Conservation (phyloP, 2,888 invertebrate genomes). For the Aphrophora alni region DNA sequence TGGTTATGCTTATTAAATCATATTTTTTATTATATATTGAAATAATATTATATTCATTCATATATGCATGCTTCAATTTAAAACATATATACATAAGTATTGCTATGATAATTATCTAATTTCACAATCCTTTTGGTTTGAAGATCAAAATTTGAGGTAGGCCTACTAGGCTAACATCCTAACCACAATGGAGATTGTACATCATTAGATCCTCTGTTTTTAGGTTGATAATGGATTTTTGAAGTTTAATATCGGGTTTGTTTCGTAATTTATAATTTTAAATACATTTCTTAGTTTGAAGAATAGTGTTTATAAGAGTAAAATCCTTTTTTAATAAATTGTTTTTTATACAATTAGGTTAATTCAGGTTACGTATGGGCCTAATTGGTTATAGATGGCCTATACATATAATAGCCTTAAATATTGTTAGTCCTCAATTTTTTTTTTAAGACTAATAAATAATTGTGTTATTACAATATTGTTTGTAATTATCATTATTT, state of each 20-base stretch:
- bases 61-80: background rate
- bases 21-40: background rate
- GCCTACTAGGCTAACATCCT: conserved; percentile 13
- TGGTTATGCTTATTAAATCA: conserved; percentile 29
- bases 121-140: background rate
- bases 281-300: too few species aligned
- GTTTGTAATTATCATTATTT: too few species aligned
- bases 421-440: background rate
- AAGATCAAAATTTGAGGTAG: background rate
- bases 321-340: background rate
- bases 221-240: background rate
- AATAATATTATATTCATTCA: background rate
- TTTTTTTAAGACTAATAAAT: too few species aligned
- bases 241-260: background rate
- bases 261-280: background rate
- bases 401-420: background rate
- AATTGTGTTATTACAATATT: too few species aligned
- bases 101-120: background rate
- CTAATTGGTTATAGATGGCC: background rate
- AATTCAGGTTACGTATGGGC: background rate
- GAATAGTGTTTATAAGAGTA: too few species aligned
- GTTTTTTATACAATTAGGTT: background rate
- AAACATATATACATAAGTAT: background rate
- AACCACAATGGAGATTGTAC: conserved; percentile 33
- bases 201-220: background rate